Conservation (phyloP, 2,888 invertebrate species). For the Bellardia bayeri region DNA sequence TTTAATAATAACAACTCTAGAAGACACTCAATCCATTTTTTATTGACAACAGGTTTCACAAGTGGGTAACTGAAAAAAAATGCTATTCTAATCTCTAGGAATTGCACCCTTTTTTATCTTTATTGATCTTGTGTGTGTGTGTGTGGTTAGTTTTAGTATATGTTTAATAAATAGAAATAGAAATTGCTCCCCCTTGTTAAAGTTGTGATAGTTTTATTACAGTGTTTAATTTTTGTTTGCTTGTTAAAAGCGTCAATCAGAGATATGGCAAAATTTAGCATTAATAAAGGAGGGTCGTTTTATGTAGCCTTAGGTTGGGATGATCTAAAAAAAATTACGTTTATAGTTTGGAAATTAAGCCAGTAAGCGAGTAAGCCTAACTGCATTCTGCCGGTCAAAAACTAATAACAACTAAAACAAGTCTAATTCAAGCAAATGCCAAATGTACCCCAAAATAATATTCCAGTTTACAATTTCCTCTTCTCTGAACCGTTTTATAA, state of each 20-base stretch:
- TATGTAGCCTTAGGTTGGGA: neutral
- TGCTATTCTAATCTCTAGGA: conserved; percentile 25
- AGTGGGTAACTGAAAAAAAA: neutral
- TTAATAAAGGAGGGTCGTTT: neutral
- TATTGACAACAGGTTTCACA: conserved; percentile 26
- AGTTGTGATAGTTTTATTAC: conserved; percentile 26
- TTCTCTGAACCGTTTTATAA: too few species aligned
- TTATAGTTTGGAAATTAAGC: too few species aligned
- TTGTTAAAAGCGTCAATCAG: conserved; percentile 14
- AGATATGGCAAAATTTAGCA: neutral
- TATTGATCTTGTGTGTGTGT: conserved; percentile 34
- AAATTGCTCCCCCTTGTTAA: neutral
- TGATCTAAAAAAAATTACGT: too few species aligned
- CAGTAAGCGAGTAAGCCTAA: too few species aligned
- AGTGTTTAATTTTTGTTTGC: conserved; percentile 3
- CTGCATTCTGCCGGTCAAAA: too few species aligned
- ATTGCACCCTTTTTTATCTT: conserved; percentile 62
- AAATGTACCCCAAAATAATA: too few species aligned
- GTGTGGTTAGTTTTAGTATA: conserved; percentile 20
- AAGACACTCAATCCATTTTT: conserved; percentile 3
- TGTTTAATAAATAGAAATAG: conserved; percentile 1
- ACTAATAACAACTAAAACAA: too few species aligned
- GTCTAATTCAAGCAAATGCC: too few species aligned
- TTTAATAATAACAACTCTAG: neutral
- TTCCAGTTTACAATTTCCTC: too few species aligned